A percentile compares a stretch with the other conserved stretches of the same genome.
Evolutionary conservation across 1,140 invertebrate genomes (phyloP).

Genomic region (Planococcus citri): DNA sequence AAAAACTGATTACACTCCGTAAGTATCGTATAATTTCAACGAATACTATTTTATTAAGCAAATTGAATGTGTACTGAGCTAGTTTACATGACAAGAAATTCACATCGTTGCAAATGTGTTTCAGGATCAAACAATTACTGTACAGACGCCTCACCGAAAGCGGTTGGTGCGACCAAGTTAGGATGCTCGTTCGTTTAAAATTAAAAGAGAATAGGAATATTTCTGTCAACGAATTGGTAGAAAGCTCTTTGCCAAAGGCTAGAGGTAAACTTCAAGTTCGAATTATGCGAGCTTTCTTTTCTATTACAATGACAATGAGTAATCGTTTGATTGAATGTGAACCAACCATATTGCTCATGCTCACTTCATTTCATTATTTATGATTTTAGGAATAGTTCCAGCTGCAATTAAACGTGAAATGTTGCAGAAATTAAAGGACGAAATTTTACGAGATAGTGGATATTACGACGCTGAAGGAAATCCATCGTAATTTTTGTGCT

Average conservation of each 20-base stretch:
- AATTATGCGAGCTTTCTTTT: too few species aligned
- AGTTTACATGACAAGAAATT: too few species aligned
- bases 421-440: not conserved
- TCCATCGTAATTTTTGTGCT: not conserved
- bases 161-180: not conserved
- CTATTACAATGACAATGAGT: too few species aligned
- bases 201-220: not conserved
- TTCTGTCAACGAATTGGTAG: not conserved
- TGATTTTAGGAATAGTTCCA: not conserved
- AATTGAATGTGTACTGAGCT: too few species aligned
- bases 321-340: too few species aligned
- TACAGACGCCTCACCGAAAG: conserved; percentile 1
- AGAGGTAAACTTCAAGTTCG: not conserved
- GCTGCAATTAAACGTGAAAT: not conserved
- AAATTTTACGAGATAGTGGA: not conserved
- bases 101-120: not conserved
- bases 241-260: not conserved
- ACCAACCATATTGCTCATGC: too few species aligned
- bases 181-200: not conserved
- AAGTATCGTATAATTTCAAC: not conserved
- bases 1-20: not conserved
- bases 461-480: not conserved
- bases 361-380: not conserved
- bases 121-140: not conserved
- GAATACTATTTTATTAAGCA: too few species aligned